Conservation (phyloP, 2,888 invertebrate species). For the Dasypogon diadema region DNA sequence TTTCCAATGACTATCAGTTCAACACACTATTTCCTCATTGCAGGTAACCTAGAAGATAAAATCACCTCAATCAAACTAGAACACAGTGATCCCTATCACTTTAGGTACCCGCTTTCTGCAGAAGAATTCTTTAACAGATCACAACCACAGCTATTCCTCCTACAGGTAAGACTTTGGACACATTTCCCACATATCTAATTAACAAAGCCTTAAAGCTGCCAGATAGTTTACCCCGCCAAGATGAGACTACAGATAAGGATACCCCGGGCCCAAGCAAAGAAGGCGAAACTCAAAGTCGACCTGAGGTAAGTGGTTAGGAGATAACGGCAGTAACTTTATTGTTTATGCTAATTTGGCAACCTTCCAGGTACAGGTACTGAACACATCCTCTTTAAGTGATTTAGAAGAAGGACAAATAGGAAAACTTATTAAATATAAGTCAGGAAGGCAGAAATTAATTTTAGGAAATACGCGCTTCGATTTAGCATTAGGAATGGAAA, state of each 20-base stretch:
- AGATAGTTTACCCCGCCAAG: slow-evolving; percentile 62
- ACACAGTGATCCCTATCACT: slow-evolving; percentile 32
- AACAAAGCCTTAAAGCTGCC: slow-evolving; percentile 61
- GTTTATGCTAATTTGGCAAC: too few species aligned
- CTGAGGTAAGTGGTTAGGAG: neutral
- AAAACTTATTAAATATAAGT: slow-evolving; percentile 72
- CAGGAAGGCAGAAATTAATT: slow-evolving; percentile 72
- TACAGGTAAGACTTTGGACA: slow-evolving; percentile 64
- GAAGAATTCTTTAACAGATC: slow-evolving; percentile 61
- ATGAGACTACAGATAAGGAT: slow-evolving; percentile 38
- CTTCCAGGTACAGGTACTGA: too few species aligned
- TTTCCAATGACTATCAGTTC: too few species aligned
- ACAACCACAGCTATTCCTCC: slow-evolving; percentile 64
- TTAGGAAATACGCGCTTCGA: slow-evolving; percentile 73
- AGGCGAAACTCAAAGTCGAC: slow-evolving; percentile 2
- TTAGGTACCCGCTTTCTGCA: slow-evolving; percentile 63
- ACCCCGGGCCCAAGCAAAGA: slow-evolving; percentile 18
- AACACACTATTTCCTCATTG: neutral
- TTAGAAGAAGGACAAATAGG: slow-evolving; percentile 74
- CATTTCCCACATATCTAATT: neutral
- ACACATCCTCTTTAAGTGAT: slow-evolving; percentile 59
- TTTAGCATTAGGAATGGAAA: slow-evolving; percentile 72
- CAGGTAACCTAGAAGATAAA: slow-evolving; percentile 31
- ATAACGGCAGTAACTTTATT: too few species aligned
- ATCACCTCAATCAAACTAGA: neutral